Percentiles rank a stretch among this genome's conserved stretches.
These are phyloP conservation scores for Eupelmus urozonus DNA, from an alignment of 2,888 invertebrate genomes.

Conservation along the genomic window DNA sequence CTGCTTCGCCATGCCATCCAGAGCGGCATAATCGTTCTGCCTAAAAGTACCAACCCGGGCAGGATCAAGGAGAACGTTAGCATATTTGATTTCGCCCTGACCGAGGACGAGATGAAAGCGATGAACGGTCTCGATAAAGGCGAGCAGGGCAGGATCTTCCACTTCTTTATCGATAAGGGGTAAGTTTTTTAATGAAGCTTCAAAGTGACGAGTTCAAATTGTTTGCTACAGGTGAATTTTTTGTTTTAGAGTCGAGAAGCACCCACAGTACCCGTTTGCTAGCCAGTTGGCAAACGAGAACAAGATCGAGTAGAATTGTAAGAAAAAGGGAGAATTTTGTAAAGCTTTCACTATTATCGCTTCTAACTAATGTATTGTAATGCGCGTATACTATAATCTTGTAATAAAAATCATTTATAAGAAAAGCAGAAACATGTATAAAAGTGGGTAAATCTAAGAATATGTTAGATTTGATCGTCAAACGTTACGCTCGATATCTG, in stretches of 20 bases:
- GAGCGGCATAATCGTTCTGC: slow-evolving; percentile 85
- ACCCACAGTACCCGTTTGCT: slow-evolving; percentile 85
- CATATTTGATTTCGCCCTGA: slow-evolving; percentile 83
- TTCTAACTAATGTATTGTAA: too few relatives aligned
- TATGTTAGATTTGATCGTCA: too few relatives aligned
- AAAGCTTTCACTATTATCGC: too few relatives aligned
- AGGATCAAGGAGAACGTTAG: slow-evolving; percentile 85
- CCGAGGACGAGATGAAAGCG: slow-evolving; percentile 79
- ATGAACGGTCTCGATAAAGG: slow-evolving; percentile 81
- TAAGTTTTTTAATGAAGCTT: slow-evolving; percentile 60
- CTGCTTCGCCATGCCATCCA: slow-evolving; percentile 85
- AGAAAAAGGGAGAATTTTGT: too few relatives aligned
- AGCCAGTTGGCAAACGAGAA: slow-evolving; percentile 50
- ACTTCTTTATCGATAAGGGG: slow-evolving; percentile 80
- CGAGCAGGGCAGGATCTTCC: slow-evolving; percentile 83
- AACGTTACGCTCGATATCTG: too few relatives aligned
- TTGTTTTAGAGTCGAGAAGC: slow-evolving; percentile 80
- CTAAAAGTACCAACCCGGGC: slow-evolving; percentile 85
- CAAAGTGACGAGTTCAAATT: neutral
- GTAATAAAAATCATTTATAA: too few relatives aligned
- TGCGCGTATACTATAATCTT: too few relatives aligned
- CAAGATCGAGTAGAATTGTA: neutral
- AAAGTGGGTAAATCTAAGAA: too few relatives aligned
- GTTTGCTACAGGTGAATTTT: neutral
- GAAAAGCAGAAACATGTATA: too few relatives aligned